These are phyloP conservation scores for Drosophila yooni DNA, from an alignment of 2,888 invertebrate genomes.

Conservation along the genomic window DNA sequence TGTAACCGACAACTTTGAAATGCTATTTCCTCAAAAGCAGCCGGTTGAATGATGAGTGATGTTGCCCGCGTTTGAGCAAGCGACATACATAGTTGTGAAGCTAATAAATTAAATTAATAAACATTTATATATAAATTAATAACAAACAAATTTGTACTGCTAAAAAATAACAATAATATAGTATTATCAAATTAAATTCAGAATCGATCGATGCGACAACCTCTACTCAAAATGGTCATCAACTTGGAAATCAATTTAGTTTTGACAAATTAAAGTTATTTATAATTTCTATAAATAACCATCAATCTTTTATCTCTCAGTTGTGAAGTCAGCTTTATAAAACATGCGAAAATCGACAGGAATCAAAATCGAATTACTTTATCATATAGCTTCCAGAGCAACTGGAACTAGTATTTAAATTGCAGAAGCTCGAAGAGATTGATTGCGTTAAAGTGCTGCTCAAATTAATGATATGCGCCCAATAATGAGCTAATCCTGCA, in stretches of 20 bases:
- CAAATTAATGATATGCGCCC: slow-evolving; percentile 1
- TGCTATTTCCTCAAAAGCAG: neutral
- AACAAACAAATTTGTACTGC: too few relatives aligned
- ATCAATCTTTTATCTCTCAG: neutral
- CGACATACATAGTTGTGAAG: neutral
- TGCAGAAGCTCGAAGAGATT: neutral
- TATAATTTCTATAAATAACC: neutral
- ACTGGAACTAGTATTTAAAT: neutral
- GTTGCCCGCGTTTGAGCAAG: fast-evolving
- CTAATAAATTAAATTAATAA: too few relatives aligned
- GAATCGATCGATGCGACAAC: neutral
- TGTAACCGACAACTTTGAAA: neutral
- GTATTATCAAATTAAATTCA: neutral
- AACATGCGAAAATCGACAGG: neutral
- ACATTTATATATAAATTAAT: too few relatives aligned
- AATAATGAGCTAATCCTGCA: slow-evolving; percentile 41
- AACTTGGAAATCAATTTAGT: neutral
- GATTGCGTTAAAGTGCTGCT: neutral
- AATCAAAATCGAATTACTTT: neutral
- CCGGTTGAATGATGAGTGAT: neutral
- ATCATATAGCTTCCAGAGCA: neutral
- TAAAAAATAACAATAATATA: neutral
- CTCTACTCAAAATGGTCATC: neutral
- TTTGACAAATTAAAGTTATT: neutral
- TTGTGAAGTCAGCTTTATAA: neutral